These are phyloP conservation scores for Lasioglossum morio DNA, from an alignment of 2,888 invertebrate species.

Conservation along the genomic window DNA sequence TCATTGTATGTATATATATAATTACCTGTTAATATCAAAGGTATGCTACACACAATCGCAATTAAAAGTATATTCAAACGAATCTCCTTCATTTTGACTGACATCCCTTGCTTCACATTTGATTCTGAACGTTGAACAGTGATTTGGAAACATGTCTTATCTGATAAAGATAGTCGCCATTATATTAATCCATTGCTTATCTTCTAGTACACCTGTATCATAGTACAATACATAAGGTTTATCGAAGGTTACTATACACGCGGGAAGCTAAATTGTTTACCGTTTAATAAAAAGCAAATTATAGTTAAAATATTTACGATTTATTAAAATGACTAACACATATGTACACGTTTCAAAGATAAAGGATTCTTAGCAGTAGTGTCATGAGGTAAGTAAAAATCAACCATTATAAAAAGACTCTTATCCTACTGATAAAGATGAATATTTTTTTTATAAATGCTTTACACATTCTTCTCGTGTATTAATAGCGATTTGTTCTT, in stretches of 20 bases:
- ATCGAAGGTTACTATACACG: not conserved
- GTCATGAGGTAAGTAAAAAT: conserved; percentile 52
- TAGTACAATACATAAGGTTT: not conserved
- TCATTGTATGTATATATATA: not conserved
- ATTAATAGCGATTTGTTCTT: conserved; percentile 49
- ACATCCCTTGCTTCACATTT: not conserved
- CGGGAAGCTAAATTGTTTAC: not conserved
- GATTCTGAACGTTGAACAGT: no score
- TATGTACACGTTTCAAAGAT: conserved; percentile 56
- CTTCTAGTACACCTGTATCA: not conserved
- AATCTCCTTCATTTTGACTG: conserved; percentile 43
- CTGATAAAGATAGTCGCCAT: conserved; percentile 52
- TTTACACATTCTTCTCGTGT: conserved; percentile 49
- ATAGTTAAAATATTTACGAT: conserved; percentile 39
- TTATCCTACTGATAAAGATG: conserved; percentile 49
- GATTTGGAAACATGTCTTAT: conserved; percentile 38
- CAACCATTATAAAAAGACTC: conserved; percentile 55
- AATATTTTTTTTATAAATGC: conserved; percentile 53
- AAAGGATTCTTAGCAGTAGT: conserved; percentile 36
- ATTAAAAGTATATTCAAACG: conserved; percentile 23
- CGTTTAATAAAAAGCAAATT: not conserved
- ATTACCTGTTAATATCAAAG: conserved; percentile 42
- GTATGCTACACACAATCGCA: not conserved
- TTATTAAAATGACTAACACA: conserved; percentile 41
- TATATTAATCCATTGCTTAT: conserved; percentile 18